Evolutionary conservation across 2,888 invertebrate species (phyloP).

Genomic region (Patella depressa): DNA sequence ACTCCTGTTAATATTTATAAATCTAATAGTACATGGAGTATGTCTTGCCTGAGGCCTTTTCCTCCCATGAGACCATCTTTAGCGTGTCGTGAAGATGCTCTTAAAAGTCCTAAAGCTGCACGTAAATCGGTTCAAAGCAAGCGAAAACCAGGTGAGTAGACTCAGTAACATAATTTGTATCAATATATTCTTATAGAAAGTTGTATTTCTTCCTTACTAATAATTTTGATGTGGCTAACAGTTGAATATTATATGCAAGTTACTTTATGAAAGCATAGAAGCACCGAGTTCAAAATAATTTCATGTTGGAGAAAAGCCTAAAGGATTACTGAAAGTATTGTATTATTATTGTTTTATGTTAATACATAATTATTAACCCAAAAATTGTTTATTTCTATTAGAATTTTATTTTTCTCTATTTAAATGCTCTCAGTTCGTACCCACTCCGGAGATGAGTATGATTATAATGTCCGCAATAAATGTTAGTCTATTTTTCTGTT

Average conservation of each 20-base stretch:
- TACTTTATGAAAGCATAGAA: neutral
- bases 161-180: neutral
- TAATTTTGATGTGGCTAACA: constrained; percentile 3
- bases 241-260: neutral
- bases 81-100: constrained; percentile 58
- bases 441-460: constrained; percentile 62
- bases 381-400: too few species aligned
- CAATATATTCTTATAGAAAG: neutral
- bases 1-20: constrained; percentile 26
- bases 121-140: constrained; percentile 52
- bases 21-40: constrained; percentile 71
- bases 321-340: neutral
- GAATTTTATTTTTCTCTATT: too few species aligned
- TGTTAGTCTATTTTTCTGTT: constrained; percentile 45
- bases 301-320: neutral
- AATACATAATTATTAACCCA: neutral
- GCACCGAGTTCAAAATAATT: neutral
- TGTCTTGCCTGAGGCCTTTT: constrained; percentile 88
- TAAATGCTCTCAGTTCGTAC: constrained; percentile 51
- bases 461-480: constrained; percentile 55
- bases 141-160: constrained; percentile 55
- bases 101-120: constrained; percentile 62
- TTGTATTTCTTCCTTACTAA: neutral
- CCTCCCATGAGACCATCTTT: constrained; percentile 87
- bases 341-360: neutral